Conservation (phyloP, 2,797 vertebrate genomes). For the Merluccius polli region DNA sequence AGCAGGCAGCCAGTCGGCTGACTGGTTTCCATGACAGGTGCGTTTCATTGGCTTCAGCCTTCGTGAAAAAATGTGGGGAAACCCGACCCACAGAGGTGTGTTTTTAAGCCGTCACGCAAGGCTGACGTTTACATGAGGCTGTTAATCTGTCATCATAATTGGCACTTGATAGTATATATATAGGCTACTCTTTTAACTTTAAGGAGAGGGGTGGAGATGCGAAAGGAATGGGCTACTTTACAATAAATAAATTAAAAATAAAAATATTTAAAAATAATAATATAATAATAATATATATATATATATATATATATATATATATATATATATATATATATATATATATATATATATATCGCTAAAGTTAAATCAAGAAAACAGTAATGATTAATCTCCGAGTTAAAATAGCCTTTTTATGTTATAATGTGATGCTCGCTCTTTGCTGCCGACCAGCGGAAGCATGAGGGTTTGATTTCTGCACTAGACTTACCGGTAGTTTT, state of each 20-base stretch:
- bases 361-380: background rate
- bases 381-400: background rate
- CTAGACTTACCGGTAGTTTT: too few species aligned
- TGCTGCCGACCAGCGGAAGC: background rate
- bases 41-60: conserved; percentile 33
- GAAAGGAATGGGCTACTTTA: too few species aligned
- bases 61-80: conserved; percentile 40
- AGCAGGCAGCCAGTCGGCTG: conserved; percentile 27
- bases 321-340: too few species aligned
- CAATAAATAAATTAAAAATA: too few species aligned
- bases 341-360: too few species aligned
- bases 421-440: background rate
- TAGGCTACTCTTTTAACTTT: too few species aligned
- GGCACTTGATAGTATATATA: too few species aligned
- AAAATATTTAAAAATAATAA: too few species aligned
- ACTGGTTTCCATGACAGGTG: conserved; percentile 63
- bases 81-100: background rate
- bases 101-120: background rate
- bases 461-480: background rate
- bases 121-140: too few species aligned
- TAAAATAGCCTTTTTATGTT: background rate
- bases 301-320: too few species aligned
- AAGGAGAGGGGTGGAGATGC: background rate
- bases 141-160: too few species aligned
- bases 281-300: too few species aligned